Evolutionary conservation across 1,140 invertebrate genomes (phyloP), one percentile per base, ranked within the genome.

Genomic region (Schlechtendalia chinensis): DNA sequence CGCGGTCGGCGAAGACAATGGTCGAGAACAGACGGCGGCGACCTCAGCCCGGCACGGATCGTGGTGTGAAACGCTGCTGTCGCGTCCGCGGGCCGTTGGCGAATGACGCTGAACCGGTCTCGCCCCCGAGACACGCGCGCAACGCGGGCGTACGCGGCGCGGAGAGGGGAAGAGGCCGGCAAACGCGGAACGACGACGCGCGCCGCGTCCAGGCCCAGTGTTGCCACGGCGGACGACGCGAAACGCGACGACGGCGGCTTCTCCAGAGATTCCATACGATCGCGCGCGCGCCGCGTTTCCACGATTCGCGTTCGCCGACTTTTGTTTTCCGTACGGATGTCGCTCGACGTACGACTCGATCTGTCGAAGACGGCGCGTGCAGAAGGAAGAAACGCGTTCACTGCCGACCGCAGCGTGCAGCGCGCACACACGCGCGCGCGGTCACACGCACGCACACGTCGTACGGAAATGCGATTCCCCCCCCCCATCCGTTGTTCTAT

Each of bases 81-180:
- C n/a, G n/a, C 24, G 75, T 61, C 75, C 12, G 75, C 56, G 17
- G n/a, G 58, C 59, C 59, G 75, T 79, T 79, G 39, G 75, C 75
- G 75, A 79, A 79, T 77, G 72, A 77, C 72, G 72, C 27, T 29
- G 59, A 77, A 77, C 72, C 72, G 72, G 72, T 77, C 72, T 59
- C 72, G 56, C 32, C 72, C 54, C 74, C 29, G 54, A 32, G 32
- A 72, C 22, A 54, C 19, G 11, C 50, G 27, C 29, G 54, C 39
- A 56, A 75, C 50, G 24, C 27, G 29, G 54, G 27, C 32, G 67
- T 11, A 29, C 19, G 22, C 29, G 6, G 17, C 29, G 54, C 32
- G 74, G 53, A 27, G 29, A 53, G 45, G 47, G 67, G 24, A 61
- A 24, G 1, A n/a, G 54, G 17, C 39, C 6, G 16, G 6, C 39